Percentiles rank a stretch among this genome's conserved stretches.
Evolutionary conservation across 2,113 vertebrate species (phyloP).

Genomic region (Oncorhynchus clarkii): DNA sequence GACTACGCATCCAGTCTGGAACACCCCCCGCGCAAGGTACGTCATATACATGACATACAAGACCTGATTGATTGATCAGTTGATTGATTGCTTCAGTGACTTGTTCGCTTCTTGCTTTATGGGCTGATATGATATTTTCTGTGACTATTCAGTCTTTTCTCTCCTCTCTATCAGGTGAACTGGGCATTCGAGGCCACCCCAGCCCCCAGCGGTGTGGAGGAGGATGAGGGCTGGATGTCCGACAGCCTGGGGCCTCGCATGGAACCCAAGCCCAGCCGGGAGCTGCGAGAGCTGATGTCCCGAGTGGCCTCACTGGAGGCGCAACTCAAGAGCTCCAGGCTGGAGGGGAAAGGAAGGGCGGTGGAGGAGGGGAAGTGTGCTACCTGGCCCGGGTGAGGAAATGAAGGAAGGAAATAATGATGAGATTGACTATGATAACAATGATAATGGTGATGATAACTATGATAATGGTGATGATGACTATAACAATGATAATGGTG

Average conservation of each 20-base stretch:
- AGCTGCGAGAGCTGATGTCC: slow-evolving; percentile 82
- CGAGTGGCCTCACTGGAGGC: slow-evolving; percentile 86
- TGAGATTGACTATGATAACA: background rate
- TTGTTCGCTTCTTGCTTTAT: background rate
- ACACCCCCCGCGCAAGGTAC: slow-evolving; percentile 74
- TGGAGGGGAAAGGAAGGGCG: slow-evolving; percentile 59
- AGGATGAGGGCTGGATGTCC: slow-evolving; percentile 92
- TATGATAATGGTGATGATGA: too few species aligned
- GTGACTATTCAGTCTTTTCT: background rate
- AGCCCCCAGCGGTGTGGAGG: slow-evolving; percentile 75
- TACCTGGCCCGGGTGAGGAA: slow-evolving; percentile 84
- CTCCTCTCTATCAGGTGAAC: slow-evolving; percentile 57
- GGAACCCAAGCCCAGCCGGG: slow-evolving; percentile 63
- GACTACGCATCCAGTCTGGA: slow-evolving; percentile 88
- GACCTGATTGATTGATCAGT: background rate
- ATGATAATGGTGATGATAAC: too few species aligned
- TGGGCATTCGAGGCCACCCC: slow-evolving; percentile 69
- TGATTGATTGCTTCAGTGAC: background rate
- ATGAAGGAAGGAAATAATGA: background rate
- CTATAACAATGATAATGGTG: too few species aligned
- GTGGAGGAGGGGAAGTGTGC: slow-evolving; percentile 79
- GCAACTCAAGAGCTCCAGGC: slow-evolving; percentile 72
- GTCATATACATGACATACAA: background rate
- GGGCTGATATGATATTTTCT: background rate
- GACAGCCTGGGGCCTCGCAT: slow-evolving; percentile 70